These are phyloP conservation scores for Cyclopterus lumpus DNA, from an alignment of 2,797 vertebrate genomes.

Conservation along the genomic window DNA sequence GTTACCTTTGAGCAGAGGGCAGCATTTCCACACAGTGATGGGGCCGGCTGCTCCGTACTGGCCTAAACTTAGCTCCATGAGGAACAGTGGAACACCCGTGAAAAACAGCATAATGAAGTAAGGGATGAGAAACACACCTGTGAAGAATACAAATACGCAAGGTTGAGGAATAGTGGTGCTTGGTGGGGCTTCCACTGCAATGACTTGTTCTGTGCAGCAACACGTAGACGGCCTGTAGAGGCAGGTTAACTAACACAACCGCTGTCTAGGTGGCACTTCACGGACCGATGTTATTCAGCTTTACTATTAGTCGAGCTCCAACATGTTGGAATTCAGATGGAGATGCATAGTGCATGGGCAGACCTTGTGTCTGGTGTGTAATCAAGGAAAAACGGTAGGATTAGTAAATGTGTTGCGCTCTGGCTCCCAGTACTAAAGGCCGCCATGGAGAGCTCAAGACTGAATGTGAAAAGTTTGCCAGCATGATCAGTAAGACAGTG, in stretches of 20 bases:
- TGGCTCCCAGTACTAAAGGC: slow-evolving; percentile 18
- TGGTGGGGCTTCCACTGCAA: background rate
- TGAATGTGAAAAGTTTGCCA: slow-evolving; percentile 35
- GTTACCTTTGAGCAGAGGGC: slow-evolving; percentile 89
- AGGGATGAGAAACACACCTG: slow-evolving; percentile 90
- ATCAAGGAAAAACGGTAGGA: slow-evolving; percentile 39
- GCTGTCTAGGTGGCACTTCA: slow-evolving; percentile 4
- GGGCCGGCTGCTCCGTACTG: slow-evolving; percentile 87
- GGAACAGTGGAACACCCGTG: slow-evolving; percentile 87
- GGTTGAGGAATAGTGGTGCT: background rate
- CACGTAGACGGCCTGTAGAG: slow-evolving; percentile 17
- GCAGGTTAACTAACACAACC: slow-evolving; percentile 29
- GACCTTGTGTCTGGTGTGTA: slow-evolving; percentile 32
- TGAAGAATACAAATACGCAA: slow-evolving; percentile 23
- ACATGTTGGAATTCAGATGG: slow-evolving; percentile 38
- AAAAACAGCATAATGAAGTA: slow-evolving; percentile 89
- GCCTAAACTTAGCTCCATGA: slow-evolving; percentile 91
- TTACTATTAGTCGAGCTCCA: slow-evolving; percentile 33
- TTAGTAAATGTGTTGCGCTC: slow-evolving; percentile 37
- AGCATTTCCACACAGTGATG: slow-evolving; percentile 90
- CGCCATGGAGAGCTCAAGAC: slow-evolving; percentile 31
- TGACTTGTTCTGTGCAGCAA: background rate
- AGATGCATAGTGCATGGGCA: background rate
- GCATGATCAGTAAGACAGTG: slow-evolving; percentile 12
- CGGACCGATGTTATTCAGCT: slow-evolving; percentile 2